Evolutionary conservation across 2,888 invertebrate genomes (phyloP).

Genomic region (Harpalus rufipes): DNA sequence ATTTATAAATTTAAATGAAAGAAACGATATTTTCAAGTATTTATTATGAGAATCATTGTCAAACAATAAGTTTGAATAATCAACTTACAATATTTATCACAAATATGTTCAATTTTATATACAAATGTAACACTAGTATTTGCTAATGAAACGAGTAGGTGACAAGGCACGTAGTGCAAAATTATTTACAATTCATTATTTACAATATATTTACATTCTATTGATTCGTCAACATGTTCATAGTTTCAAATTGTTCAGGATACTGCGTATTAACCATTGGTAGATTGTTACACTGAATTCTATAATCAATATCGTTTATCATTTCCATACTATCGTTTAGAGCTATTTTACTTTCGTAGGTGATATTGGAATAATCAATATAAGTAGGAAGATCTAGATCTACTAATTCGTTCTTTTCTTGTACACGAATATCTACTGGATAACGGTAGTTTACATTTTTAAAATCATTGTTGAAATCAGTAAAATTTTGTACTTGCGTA

Average conservation of each 20-base stretch:
- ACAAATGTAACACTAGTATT: constrained; percentile 47
- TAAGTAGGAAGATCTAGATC: constrained; percentile 74
- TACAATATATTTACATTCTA: constrained; percentile 54
- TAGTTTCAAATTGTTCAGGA: constrained; percentile 55
- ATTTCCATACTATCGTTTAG: constrained; percentile 72
- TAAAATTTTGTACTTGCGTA: constrained; percentile 48
- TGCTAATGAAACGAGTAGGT: constrained; percentile 26
- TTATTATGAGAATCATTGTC: constrained; percentile 40
- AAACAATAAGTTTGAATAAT: constrained; percentile 42
- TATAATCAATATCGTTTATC: constrained; percentile 75
- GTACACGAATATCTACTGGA: constrained; percentile 62
- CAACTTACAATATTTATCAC: constrained; percentile 56
- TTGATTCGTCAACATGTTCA: constrained; percentile 55
- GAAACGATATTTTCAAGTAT: constrained; percentile 17
- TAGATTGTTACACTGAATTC: constrained; percentile 70
- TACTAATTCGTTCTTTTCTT: constrained; percentile 72
- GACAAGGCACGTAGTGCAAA: constrained; percentile 61
- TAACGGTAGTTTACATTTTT: constrained; percentile 61
- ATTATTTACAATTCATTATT: constrained; percentile 42
- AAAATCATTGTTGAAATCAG: constrained; percentile 60
- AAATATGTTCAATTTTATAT: constrained; percentile 52
- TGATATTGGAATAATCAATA: constrained; percentile 74
- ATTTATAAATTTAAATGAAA: not conserved
- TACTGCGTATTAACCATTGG: constrained; percentile 52
- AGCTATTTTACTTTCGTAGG: constrained; percentile 73